Evolutionary conservation across 2,113 vertebrate species (phyloP).

Genomic region (Poecilia latipinna): DNA sequence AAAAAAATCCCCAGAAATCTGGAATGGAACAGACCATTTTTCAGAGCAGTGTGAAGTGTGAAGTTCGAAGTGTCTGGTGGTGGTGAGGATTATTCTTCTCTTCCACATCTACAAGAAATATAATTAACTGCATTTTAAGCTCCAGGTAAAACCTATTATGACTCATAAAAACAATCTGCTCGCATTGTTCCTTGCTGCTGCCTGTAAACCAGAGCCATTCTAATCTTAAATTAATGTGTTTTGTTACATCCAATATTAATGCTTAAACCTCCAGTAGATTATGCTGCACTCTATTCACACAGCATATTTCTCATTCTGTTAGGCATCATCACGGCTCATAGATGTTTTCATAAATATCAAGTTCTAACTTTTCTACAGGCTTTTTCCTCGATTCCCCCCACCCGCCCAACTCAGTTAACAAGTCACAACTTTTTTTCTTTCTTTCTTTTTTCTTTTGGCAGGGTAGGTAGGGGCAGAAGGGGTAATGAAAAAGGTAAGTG

Average conservation of each 20-base stretch:
- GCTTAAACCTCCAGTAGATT: background rate
- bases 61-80: background rate
- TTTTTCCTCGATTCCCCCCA: slow-evolving; percentile 32
- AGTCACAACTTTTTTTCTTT: slow-evolving; percentile 18
- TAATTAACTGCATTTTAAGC: slow-evolving; percentile 28
- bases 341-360: slow-evolving; percentile 60
- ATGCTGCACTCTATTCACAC: slow-evolving; percentile 26
- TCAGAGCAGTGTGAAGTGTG: background rate
- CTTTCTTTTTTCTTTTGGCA: slow-evolving; percentile 43
- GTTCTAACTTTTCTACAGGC: slow-evolving; percentile 39
- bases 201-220: slow-evolving; percentile 46
- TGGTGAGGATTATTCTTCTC: no score
- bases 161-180: slow-evolving; percentile 56
- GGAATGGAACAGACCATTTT: no score
- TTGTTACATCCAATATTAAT: background rate
- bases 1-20: no score
- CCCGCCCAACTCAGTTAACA: slow-evolving; percentile 43
- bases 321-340: slow-evolving; percentile 34
- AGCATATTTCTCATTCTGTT: slow-evolving; percentile 27
- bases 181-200: slow-evolving; percentile 38
- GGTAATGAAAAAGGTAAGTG: slow-evolving; percentile 68
- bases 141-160: slow-evolving; percentile 13
- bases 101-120: slow-evolving; percentile 20
- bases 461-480: slow-evolving; percentile 31
- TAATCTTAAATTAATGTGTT: slow-evolving; percentile 20